A percentile compares a stretch with the other conserved stretches of the same genome.
Conservation (phyloP, 2,113 vertebrate genomes). For the Stigmatopora argus region DNA sequence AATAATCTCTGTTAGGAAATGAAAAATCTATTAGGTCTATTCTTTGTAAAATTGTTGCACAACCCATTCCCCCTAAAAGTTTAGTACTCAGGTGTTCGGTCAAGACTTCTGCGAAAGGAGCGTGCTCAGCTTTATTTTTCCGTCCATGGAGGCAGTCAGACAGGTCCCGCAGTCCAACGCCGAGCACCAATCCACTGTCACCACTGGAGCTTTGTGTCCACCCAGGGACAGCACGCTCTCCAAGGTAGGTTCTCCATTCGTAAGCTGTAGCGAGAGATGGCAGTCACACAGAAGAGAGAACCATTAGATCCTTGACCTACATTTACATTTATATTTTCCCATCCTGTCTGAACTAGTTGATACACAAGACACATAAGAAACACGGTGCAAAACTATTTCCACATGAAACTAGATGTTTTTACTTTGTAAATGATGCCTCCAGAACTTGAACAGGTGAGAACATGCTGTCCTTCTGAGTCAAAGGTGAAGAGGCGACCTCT, state of each 20-base stretch:
- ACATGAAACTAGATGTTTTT: slow-evolving; percentile 14
- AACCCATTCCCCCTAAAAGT: neutral
- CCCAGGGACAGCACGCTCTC: slow-evolving; percentile 85
- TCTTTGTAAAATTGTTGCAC: neutral
- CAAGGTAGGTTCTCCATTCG: slow-evolving; percentile 76
- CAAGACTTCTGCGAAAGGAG: slow-evolving; percentile 81
- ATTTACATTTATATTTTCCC: neutral
- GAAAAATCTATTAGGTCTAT: neutral
- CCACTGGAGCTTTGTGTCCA: slow-evolving; percentile 90
- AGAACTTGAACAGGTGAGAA: slow-evolving; percentile 83
- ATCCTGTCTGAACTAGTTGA: neutral
- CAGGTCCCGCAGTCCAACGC: slow-evolving; percentile 96
- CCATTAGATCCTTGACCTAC: neutral
- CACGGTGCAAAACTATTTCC: neutral
- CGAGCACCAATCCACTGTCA: slow-evolving; percentile 94
- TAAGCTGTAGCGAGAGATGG: slow-evolving; percentile 67
- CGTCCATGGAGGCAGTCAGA: slow-evolving; percentile 95
- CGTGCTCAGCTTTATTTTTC: slow-evolving; percentile 94
- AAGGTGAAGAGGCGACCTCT: slow-evolving; percentile 91
- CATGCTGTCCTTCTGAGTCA: slow-evolving; percentile 91
- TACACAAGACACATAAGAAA: neutral
- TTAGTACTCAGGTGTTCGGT: neutral
- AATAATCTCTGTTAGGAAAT: slow-evolving; percentile 1
- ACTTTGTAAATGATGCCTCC: slow-evolving; percentile 91
- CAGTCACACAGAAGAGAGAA: neutral